phyloP scores from a whole-genome alignment of 2,113 vertebrate genomes.

The Leptosomus discolor region DNA sequence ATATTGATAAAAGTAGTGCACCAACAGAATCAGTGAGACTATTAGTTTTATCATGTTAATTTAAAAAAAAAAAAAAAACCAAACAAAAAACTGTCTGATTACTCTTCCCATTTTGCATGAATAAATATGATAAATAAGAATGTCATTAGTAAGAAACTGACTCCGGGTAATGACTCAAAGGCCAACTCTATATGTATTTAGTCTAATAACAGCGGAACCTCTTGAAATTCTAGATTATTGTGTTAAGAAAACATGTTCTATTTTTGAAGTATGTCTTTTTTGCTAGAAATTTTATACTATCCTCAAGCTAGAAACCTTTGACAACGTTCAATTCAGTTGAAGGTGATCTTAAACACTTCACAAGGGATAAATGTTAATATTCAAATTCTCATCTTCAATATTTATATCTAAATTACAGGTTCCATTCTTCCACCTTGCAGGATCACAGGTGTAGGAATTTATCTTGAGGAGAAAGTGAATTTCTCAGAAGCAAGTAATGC shows the following conservation, averaged over 20 bases:
- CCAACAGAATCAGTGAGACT: not conserved
- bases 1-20: not conserved
- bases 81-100: not conserved
- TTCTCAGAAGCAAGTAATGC: slow-evolving; percentile 75
- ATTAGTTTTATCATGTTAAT: not conserved
- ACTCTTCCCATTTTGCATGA: not conserved
- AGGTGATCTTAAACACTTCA: not conserved
- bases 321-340: not conserved
- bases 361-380: not conserved
- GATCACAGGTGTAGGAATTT: slow-evolving; percentile 77
- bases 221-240: not conserved
- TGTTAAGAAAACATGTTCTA: not conserved
- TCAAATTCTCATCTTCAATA: not conserved
- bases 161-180: not conserved
- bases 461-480: slow-evolving; percentile 57
- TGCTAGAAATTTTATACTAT: not conserved
- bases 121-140: not conserved
- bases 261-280: not conserved
- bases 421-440: slow-evolving; percentile 59
- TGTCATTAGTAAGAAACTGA: not conserved
- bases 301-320: not conserved
- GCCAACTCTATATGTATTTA: not conserved
- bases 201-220: not conserved
- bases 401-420: slow-evolving; percentile 69
- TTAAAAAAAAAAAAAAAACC: too few species aligned